A percentile compares a stretch with the other conserved stretches of the same genome.
phyloP scores from a whole-genome alignment of 2,113 vertebrate species.

The Gadus macrocephalus region DNA sequence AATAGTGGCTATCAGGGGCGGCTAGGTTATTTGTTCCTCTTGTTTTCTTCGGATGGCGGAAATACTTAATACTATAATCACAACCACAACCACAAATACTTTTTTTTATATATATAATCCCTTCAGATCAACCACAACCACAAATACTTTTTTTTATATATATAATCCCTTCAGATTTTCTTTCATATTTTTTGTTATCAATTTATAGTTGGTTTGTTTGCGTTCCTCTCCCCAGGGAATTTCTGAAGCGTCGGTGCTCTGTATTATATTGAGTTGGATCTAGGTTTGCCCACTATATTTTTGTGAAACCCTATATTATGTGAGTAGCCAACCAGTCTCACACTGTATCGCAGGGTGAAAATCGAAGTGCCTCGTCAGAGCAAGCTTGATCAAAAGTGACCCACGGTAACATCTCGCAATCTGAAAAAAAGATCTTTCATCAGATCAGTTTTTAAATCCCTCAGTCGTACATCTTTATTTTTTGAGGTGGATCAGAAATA shows the following conservation, averaged over 20 bases:
- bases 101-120: conserved; percentile 40
- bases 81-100: conserved; percentile 53
- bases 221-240: background rate
- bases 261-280: too few relatives aligned
- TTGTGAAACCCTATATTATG: conserved; percentile 22
- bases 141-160: conserved; percentile 50
- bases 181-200: conserved; percentile 31
- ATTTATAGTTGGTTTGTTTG: conserved; percentile 42
- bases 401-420: background rate
- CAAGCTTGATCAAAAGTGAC: conserved; percentile 50
- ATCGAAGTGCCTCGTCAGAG: conserved; percentile 74
- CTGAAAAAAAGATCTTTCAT: too few relatives aligned
- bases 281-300: too few relatives aligned
- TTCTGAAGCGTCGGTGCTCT: too few relatives aligned
- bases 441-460: too few relatives aligned
- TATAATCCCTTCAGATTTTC: conserved; percentile 19
- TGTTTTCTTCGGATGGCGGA: conserved; percentile 4
- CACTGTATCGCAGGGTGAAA: conserved; percentile 61
- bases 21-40: background rate
- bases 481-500: too few relatives aligned
- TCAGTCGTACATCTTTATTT: too few relatives aligned
- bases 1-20: conserved; percentile 16
- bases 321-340: conserved; percentile 60
- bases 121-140: conserved; percentile 43
- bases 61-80: conserved; percentile 29